Conservation (phyloP, 2,888 invertebrate species). For the Eudasyphora cyanicolor region DNA sequence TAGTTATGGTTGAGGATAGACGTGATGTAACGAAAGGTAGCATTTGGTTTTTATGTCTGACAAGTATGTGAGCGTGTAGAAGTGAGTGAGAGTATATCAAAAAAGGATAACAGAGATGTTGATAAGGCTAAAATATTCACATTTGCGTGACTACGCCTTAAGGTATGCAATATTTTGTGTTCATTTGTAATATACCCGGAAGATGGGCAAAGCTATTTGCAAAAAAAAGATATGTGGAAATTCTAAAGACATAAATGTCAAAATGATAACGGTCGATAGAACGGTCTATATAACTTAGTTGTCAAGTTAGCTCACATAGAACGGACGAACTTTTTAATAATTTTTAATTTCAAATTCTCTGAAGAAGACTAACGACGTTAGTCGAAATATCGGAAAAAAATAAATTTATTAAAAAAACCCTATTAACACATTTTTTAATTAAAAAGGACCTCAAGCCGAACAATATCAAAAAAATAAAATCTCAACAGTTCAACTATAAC, state of each 20-base stretch:
- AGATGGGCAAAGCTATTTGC: slow-evolving; percentile 4
- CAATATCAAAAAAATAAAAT: no score
- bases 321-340: no score
- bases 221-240: background rate
- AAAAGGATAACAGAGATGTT: background rate
- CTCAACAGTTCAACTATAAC: no score
- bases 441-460: no score
- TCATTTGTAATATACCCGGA: background rate
- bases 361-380: no score
- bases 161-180: slow-evolving; percentile 28
- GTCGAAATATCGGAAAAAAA: no score
- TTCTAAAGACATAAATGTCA: background rate
- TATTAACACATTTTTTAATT: no score
- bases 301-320: no score
- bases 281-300: no score
- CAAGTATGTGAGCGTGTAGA: background rate
- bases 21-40: background rate
- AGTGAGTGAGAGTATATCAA: background rate
- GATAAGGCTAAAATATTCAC: background rate
- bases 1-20: background rate
- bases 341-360: no score
- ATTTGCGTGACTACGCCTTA: background rate
- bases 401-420: no score
- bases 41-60: background rate
- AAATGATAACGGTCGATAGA: no score